Conservation (phyloP, 2,797 vertebrate species). For the Anolis apletophallus region DNA sequence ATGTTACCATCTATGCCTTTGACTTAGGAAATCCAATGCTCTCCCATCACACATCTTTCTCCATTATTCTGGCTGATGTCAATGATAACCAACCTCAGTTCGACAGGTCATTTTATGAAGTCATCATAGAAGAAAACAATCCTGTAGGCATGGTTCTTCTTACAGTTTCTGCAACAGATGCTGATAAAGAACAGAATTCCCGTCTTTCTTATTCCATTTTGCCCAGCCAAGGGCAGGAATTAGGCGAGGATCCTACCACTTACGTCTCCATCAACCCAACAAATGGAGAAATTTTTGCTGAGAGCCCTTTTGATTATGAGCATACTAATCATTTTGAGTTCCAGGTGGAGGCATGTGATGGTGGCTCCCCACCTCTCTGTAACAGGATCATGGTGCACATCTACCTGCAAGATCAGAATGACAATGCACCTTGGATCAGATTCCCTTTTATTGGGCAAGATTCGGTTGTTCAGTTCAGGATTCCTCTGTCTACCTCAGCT, state of each 20-base stretch:
- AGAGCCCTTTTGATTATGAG: constrained; percentile 80
- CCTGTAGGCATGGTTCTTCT: constrained; percentile 54
- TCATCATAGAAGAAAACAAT: constrained; percentile 73
- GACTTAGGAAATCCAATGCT: constrained; percentile 71
- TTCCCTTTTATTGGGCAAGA: constrained; percentile 72
- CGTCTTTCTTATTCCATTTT: constrained; percentile 73
- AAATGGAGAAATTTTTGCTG: constrained; percentile 67
- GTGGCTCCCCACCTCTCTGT: constrained; percentile 75
- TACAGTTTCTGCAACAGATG: constrained; percentile 63
- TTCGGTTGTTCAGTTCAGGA: constrained; percentile 66
- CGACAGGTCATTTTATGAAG: constrained; percentile 63
- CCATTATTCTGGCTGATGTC: constrained; percentile 65
- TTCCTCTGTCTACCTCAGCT: constrained; percentile 60
- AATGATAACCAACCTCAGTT: constrained; percentile 77
- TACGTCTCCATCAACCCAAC: constrained; percentile 73
- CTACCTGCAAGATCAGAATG: constrained; percentile 77
- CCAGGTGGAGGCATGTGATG: constrained; percentile 71
- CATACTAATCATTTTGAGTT: constrained; percentile 78
- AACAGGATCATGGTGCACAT: constrained; percentile 74
- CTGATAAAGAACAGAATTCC: constrained; percentile 71
- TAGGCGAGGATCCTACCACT: constrained; percentile 56
- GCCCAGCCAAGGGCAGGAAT: constrained; percentile 59
- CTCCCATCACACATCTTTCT: constrained; percentile 54
- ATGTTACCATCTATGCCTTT: constrained; percentile 63
- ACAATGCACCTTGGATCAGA: constrained; percentile 75